Base-by-base conservation (phyloP, 1,140 invertebrate genomes). In the Drosophila parabipectinata region DNA sequence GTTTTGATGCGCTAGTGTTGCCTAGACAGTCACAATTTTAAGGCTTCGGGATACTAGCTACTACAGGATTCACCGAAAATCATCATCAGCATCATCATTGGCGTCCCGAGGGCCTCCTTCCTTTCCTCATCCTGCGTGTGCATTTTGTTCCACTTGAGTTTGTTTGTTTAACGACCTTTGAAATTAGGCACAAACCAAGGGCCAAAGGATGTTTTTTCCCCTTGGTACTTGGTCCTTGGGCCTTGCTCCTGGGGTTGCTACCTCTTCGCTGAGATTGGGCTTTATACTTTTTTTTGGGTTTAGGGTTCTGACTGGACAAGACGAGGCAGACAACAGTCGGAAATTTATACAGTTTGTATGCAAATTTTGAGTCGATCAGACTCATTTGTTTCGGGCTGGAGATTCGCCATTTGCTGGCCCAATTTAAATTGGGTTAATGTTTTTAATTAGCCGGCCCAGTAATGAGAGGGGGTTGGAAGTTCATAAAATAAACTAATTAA, bases 131-230 rank as follows among this genome's bases (percentile, higher is more conserved):
- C 61, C 34, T 64, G 54, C 61, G 54, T 72, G 54, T 76, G 83
- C 75, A 87, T 87, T 87, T 87, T 79, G 89, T 90, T 91, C 84
- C 89, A 90, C 89, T 90, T 90, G 80, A 90, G 89, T 90, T 89
- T 90, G 89, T 90, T 90, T 90, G 89, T 78, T 90, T 90, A 90
- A 90, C 89, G 89, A 90, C 89, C 89, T 90, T 90, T 90, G 89
- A 90, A 90, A 90, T 90, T 90, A 87, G 83, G 83, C 83, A 87
- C 52, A 37, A 87, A 83, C 83, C 79, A 57, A 83, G 84, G 83
- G 83, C 52, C 82, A 88, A 82, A 79, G 76, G 83, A 57, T 76
- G 63, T 73, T 18, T 47, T n/a, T 37, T 37, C 34, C 34, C 15
- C 12, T 28, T 9, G 4, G 26, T 28, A 5, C 26, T 28, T 28